A percentile compares a stretch with the other conserved stretches of the same genome.
These are phyloP conservation scores for Cephus rjabovi DNA, from an alignment of 2,888 invertebrate genomes.

Conservation along the genomic window DNA sequence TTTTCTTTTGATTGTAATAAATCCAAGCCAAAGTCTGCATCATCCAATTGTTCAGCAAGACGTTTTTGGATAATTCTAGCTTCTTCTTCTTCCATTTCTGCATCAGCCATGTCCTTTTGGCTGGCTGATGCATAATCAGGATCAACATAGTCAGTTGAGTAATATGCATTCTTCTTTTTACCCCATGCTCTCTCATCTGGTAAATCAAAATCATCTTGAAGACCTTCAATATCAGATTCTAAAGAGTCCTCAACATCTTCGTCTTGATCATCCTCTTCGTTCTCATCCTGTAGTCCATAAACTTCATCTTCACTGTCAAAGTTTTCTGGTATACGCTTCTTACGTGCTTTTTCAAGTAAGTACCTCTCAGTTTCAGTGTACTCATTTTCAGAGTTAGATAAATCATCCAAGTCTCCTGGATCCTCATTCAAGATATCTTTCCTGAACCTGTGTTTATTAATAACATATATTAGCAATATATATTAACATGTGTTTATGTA, in stretches of 20 bases:
- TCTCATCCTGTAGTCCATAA: constrained; percentile 68
- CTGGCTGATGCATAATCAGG: constrained; percentile 78
- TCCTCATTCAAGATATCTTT: constrained; percentile 25
- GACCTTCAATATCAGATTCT: constrained; percentile 79
- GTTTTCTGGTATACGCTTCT: constrained; percentile 67
- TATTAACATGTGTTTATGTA: not conserved
- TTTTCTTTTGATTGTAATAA: constrained; percentile 56
- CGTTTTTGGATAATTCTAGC: constrained; percentile 84
- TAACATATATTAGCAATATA: not conserved
- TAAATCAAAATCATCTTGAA: constrained; percentile 74
- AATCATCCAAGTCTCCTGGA: constrained; percentile 68
- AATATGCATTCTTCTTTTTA: constrained; percentile 80
- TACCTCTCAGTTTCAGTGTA: constrained; percentile 76
- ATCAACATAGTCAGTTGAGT: constrained; percentile 91
- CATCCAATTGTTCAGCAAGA: constrained; percentile 81
- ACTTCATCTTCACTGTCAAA: constrained; percentile 74
- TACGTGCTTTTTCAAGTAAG: constrained; percentile 73
- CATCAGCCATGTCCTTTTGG: constrained; percentile 78
- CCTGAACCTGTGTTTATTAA: constrained; percentile 13
- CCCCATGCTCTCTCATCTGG: constrained; percentile 92
- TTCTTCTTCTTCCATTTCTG: constrained; percentile 86
- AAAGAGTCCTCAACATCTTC: constrained; percentile 71
- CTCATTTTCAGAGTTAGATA: constrained; percentile 80
- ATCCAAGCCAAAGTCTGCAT: constrained; percentile 80
- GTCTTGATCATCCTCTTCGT: constrained; percentile 66